Percentiles rank a stretch among this genome's conserved stretches.
These are phyloP conservation scores for Ips typographus DNA, from an alignment of 1,140 invertebrate species.

Conservation along the genomic window DNA sequence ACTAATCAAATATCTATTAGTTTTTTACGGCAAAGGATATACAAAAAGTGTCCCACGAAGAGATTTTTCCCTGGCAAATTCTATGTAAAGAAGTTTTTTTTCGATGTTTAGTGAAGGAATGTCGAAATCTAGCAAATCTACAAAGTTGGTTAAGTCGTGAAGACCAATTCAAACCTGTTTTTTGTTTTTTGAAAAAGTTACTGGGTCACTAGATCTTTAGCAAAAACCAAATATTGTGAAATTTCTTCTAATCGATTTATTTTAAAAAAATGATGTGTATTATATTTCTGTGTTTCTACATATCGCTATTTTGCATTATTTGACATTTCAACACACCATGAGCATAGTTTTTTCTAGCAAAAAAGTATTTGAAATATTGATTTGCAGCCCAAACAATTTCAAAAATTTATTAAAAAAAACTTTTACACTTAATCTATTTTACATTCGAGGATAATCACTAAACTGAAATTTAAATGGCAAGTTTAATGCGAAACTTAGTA, in stretches of 20 bases:
- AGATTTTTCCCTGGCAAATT: too few species aligned
- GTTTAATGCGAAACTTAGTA: too few species aligned
- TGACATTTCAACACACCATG: not conserved
- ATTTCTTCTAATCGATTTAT: not conserved
- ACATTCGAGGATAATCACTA: too few species aligned
- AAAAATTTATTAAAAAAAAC: too few species aligned
- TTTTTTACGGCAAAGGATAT: too few species aligned
- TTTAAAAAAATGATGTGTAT: not conserved
- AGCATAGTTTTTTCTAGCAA: not conserved
- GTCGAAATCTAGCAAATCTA: not conserved
- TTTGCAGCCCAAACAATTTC: not conserved
- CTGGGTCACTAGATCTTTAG: not conserved
- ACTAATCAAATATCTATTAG: too few species aligned
- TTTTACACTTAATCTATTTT: too few species aligned
- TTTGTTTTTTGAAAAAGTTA: not conserved
- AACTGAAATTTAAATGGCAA: too few species aligned
- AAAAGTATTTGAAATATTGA: constrained; percentile 1
- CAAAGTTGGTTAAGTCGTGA: not conserved
- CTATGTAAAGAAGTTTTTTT: not conserved
- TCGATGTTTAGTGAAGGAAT: not conserved
- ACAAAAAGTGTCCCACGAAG: too few species aligned
- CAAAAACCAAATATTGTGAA: not conserved
- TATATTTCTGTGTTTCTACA: not conserved
- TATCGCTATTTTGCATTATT: not conserved
- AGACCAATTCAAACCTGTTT: not conserved